Evolutionary conservation across 37 sponge, comb jelly and placozoan genomes (phyloP).

Genomic region (Eunapius fragilis): DNA sequence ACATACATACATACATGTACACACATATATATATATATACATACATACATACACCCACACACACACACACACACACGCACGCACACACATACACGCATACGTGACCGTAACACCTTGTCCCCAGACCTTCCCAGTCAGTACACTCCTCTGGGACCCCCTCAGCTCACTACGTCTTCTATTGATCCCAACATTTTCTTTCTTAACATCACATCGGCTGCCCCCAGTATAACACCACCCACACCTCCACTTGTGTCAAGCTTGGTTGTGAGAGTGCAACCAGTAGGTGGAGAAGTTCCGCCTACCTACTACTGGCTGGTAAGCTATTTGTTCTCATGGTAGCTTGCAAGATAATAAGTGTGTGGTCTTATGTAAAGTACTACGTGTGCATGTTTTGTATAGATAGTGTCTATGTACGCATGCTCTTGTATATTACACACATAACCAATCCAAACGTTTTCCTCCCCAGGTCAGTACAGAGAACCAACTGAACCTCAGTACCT

Average conservation of each 20-base stretch:
- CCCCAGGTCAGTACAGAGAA: conserved; percentile 36
- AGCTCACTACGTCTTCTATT: neutral
- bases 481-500: conserved; percentile 31
- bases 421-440: neutral
- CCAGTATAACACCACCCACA: neutral
- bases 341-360: neutral
- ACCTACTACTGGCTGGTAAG: neutral
- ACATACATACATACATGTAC: too few species aligned
- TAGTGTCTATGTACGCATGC: neutral
- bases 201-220: neutral
- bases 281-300: neutral
- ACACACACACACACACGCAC: neutral
- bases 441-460: too few species aligned
- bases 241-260: neutral
- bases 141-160: neutral
- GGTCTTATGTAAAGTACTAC: neutral
- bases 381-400: neutral
- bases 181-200: neutral
- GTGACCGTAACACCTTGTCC: neutral
- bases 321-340: neutral
- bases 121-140: neutral
- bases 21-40: too few species aligned
- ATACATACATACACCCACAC: neutral
- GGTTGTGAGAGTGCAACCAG: neutral
- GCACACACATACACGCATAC: neutral